A percentile compares a stretch with the other conserved stretches of the same genome.
Conservation (phyloP, 2,888 invertebrate species). For the Meta bourneti region DNA sequence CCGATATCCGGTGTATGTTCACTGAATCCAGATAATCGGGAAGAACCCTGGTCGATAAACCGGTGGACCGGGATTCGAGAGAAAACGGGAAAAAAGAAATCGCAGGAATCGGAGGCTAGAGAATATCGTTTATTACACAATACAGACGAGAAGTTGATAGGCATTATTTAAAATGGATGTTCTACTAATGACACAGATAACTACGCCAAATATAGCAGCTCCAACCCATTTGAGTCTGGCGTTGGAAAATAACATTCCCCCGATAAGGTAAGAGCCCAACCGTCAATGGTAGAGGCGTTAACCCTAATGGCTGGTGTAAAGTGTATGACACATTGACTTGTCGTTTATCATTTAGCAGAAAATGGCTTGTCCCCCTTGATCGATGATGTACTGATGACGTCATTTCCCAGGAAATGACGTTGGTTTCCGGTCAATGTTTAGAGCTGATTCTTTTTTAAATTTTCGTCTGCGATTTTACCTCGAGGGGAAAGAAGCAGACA, state of each 20-base stretch:
- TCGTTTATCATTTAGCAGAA: conserved; percentile 75
- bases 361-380: conserved; percentile 73
- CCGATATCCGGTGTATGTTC: conserved; percentile 37
- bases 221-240: conserved; percentile 43
- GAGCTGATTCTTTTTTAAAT: conserved; percentile 12
- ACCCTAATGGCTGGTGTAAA: conserved; percentile 72
- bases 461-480: not conserved
- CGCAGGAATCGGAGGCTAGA: conserved; percentile 9
- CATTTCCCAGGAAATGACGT: conserved; percentile 67
- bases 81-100: not conserved
- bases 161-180: conserved; percentile 71
- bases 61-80: not conserved
- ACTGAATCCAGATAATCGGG: conserved; percentile 25
- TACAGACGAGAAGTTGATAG: conserved; percentile 23
- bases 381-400: conserved; percentile 69
- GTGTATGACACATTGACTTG: conserved; percentile 70
- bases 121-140: conserved; percentile 44
- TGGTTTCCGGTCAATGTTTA: conserved; percentile 70
- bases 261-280: conserved; percentile 51
- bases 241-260: conserved; percentile 65
- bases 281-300: conserved; percentile 56
- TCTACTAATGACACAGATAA: conserved; percentile 66
- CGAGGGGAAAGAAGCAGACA: not conserved
- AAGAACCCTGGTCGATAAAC: conserved; percentile 8
- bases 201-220: conserved; percentile 59